Evolutionary conservation across 2,888 invertebrate species (phyloP).

Genomic region (Pherbina coryleti): DNA sequence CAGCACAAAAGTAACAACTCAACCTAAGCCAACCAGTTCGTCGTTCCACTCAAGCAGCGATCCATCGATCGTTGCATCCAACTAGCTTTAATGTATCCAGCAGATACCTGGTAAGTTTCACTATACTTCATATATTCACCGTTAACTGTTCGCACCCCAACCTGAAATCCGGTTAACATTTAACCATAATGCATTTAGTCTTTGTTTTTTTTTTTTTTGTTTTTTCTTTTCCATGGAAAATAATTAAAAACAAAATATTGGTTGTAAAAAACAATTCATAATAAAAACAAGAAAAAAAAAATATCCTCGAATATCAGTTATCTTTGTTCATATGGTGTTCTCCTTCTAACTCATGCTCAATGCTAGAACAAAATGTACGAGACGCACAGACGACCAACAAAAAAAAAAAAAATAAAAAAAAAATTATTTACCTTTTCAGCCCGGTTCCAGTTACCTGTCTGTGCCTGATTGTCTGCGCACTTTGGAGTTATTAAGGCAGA

Average conservation of each 20-base stretch:
- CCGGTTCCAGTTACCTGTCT: background rate
- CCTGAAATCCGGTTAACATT: too few relatives aligned
- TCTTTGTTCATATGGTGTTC: too few relatives aligned
- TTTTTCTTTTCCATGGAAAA: too few relatives aligned
- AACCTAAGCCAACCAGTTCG: slow-evolving; percentile 17
- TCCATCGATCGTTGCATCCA: slow-evolving; percentile 14
- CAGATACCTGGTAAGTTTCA: slow-evolving; percentile 22
- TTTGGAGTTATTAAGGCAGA: background rate
- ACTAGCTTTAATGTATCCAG: slow-evolving; percentile 11
- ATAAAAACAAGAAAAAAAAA: background rate
- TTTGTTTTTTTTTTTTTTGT: too few relatives aligned
- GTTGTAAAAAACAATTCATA: background rate
- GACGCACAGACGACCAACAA: background rate
- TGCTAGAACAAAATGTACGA: background rate
- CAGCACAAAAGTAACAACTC: slow-evolving; percentile 30
- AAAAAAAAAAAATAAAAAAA: background rate
- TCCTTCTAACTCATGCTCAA: too few relatives aligned
- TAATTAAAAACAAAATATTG: background rate
- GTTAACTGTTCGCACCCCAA: background rate
- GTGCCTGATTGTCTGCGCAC: background rate
- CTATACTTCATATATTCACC: background rate
- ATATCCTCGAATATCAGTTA: background rate
- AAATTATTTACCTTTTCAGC: background rate
- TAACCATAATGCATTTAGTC: too few relatives aligned
- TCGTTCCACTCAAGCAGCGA: background rate